Evolutionary conservation across 2,797 vertebrate genomes (phyloP).

Genomic region (Thaleichthys pacificus): DNA sequence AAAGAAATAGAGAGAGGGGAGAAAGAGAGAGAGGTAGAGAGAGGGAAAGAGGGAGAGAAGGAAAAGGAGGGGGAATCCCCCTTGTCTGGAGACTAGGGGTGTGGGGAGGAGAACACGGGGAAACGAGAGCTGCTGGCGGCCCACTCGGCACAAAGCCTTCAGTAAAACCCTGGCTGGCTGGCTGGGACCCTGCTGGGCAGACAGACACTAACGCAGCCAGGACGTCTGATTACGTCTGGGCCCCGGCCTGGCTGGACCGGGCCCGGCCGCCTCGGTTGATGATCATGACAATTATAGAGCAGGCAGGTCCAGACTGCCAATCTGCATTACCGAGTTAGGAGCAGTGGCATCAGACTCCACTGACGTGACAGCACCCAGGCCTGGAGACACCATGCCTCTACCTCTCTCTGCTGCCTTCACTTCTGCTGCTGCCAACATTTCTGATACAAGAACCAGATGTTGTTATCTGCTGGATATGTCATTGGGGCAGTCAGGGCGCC

Average conservation of each 20-base stretch:
- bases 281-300: slow-evolving; percentile 46
- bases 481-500: slow-evolving; percentile 11
- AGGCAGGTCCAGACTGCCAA: slow-evolving; percentile 4
- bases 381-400: slow-evolving; percentile 11
- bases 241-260: slow-evolving; percentile 35
- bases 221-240: slow-evolving; percentile 54
- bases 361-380: no score
- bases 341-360: neutral
- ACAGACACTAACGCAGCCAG: slow-evolving; percentile 59
- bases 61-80: slow-evolving; percentile 32
- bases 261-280: slow-evolving; percentile 44
- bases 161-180: slow-evolving; percentile 51
- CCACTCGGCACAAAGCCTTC: slow-evolving; percentile 65
- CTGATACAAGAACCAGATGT: slow-evolving; percentile 21
- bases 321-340: neutral
- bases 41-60: slow-evolving; percentile 27
- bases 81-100: slow-evolving; percentile 47
- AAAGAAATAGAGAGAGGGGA: slow-evolving; percentile 9
- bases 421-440: neutral
- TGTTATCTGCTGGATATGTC: slow-evolving; percentile 9
- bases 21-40: slow-evolving; percentile 25
- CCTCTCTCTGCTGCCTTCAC: neutral
- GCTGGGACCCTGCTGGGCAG: slow-evolving; percentile 46
- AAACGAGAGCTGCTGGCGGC: slow-evolving; percentile 61
- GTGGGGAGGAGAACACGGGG: slow-evolving; percentile 52